These are phyloP conservation scores for Oedothorax gibbosus DNA, from an alignment of 1,140 invertebrate genomes.

Conservation along the genomic window DNA sequence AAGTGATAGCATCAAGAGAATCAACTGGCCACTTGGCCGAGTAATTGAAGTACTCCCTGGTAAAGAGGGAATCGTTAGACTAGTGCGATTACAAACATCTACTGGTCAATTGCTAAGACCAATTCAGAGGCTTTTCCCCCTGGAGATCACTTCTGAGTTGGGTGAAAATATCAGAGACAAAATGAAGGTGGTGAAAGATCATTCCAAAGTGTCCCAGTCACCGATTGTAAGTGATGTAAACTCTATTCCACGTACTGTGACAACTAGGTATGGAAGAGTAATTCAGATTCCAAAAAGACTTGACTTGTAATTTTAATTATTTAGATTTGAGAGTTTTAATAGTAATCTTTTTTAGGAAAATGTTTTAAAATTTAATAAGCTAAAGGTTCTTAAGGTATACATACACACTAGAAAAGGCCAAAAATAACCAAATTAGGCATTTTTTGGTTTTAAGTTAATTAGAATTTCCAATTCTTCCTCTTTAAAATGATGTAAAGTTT, in stretches of 20 bases:
- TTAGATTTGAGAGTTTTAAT: too few relatives aligned
- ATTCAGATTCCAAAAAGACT: constrained; percentile 16
- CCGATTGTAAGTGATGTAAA: neutral
- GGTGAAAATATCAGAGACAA: neutral
- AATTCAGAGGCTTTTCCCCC: neutral
- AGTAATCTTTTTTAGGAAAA: too few relatives aligned
- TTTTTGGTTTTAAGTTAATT: too few relatives aligned
- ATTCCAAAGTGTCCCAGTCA: neutral
- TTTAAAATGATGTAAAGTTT: too few relatives aligned
- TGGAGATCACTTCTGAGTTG: neutral
- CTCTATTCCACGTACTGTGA: constrained; percentile 27
- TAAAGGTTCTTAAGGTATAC: too few relatives aligned
- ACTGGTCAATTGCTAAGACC: neutral
- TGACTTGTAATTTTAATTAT: constrained; percentile 5
- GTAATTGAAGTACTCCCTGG: neutral
- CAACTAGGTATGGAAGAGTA: constrained; percentile 24
- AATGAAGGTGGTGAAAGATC: neutral
- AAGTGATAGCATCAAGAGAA: neutral
- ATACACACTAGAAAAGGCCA: too few relatives aligned
- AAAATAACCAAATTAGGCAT: too few relatives aligned
- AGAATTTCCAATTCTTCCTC: too few relatives aligned
- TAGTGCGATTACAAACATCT: neutral
- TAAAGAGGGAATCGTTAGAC: neutral
- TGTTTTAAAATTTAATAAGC: too few relatives aligned
- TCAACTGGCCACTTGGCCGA: neutral